These are phyloP conservation scores for Lutjanus campechanus DNA, from an alignment of 2,797 vertebrate genomes.

Conservation along the genomic window DNA sequence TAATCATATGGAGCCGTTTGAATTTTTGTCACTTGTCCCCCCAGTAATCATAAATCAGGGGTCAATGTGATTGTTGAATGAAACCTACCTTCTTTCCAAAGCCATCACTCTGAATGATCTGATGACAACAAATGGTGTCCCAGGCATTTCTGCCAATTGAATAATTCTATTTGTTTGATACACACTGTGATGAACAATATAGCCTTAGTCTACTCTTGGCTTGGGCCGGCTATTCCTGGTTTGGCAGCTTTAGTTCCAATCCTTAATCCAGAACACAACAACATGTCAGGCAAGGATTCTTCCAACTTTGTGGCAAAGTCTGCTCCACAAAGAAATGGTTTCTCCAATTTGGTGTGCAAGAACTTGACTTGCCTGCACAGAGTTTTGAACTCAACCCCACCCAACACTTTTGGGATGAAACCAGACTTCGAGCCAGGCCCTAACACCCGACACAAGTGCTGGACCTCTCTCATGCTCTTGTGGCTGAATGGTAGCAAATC, in stretches of 20 bases:
- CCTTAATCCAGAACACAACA: background rate
- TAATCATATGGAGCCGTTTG: too few relatives aligned
- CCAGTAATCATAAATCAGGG: background rate
- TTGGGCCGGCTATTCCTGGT: background rate
- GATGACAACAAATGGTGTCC: background rate
- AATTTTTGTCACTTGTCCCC: background rate
- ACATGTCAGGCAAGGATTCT: background rate
- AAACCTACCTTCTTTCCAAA: background rate
- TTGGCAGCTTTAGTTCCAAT: background rate
- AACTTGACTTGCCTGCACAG: background rate
- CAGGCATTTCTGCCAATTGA: too few relatives aligned
- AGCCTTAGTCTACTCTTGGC: background rate
- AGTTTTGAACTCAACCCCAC: background rate
- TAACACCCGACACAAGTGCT: background rate
- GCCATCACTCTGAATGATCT: background rate
- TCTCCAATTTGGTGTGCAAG: background rate
- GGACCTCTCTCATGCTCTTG: background rate
- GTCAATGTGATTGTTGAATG: background rate
- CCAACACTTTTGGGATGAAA: slow-evolving; percentile 10
- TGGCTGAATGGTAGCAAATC: background rate
- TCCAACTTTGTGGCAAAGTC: background rate
- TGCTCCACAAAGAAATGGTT: background rate
- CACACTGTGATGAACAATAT: too few relatives aligned
- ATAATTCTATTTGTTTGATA: background rate
- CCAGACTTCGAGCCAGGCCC: background rate